Base-by-base conservation (phyloP, 2,888 invertebrate genomes). In the Scaeva pyrastri region DNA sequence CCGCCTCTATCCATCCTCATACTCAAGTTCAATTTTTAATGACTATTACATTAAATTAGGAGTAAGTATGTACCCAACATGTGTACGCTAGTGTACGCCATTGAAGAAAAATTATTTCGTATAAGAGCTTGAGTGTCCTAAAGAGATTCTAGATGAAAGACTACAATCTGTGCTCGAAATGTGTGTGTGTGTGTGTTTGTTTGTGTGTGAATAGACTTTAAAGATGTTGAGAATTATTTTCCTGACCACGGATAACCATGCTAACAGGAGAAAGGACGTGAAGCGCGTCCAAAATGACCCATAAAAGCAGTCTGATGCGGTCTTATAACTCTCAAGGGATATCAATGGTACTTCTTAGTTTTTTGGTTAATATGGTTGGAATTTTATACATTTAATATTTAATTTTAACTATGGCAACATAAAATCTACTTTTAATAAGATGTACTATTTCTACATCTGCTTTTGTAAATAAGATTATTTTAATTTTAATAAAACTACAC, bases 21-120 rank as follows among this genome's bases (percentile, higher is more conserved):
- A 56, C 70, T 50, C 56, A 36, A 74, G 55, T 31, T 86, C 62
- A 77, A 81, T 64, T 62, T 64, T 64, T 81, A 62, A 81, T 86
- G 81, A 72, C 56, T 31, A 31, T 31, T 31, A 31, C 31, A 31
- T 31, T 31, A 31, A 31, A 31, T 31, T 31, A 31, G 31, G n/a
- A 52, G 39, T 26, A 26, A 52, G 39, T 26, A 52, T 71, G 71
- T 73, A 68, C 26, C 68, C 77, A 76, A 8, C 1, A 21, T 1
- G 14, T 5, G 41, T n/a, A n/a, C 11, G 43, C 21, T n/a, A n/a
- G n/a, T n/a, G n/a, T n/a, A 41, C 21, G 19, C 11, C 26, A 16
- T 31, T 31, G 48, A 2, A 41, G 8, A 12, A 31, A n/a, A n/a
- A 19, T 16, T 12, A 11, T 14, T 21, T 2, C 6, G 21, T n/a